These are phyloP conservation scores for Sebastiscus tertius DNA, from an alignment of 2,797 vertebrate genomes.

Conservation along the genomic window DNA sequence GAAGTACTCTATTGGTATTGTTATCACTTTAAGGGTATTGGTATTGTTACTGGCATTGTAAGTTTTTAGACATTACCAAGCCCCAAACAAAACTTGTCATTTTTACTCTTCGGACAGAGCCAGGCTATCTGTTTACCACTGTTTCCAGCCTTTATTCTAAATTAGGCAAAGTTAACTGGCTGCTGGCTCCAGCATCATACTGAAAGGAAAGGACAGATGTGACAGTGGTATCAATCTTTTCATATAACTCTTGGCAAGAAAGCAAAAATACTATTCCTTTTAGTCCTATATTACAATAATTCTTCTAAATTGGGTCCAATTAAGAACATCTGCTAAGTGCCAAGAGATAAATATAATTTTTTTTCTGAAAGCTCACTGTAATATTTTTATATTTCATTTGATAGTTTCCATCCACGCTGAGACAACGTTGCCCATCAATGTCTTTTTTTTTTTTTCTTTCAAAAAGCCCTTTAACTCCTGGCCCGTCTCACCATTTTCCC, in stretches of 20 bases:
- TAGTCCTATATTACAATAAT: neutral
- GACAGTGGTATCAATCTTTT: neutral
- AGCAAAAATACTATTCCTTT: neutral
- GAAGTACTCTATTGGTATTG: too few species aligned
- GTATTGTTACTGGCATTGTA: too few species aligned
- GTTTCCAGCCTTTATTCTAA: slow-evolving; percentile 2
- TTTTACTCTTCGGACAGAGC: too few species aligned
- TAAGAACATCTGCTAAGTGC: neutral
- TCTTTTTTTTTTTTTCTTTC: neutral
- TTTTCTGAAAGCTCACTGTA: neutral
- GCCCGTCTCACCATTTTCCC: slow-evolving; percentile 15
- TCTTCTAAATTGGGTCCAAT: neutral
- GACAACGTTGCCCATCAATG: slow-evolving; percentile 12
- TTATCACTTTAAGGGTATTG: too few species aligned
- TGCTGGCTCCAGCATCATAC: neutral
- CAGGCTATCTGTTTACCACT: neutral
- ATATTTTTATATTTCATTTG: slow-evolving; percentile 9
- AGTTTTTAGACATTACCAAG: neutral
- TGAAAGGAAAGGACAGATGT: neutral
- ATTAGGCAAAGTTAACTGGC: neutral
- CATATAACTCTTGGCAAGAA: neutral
- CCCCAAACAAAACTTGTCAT: too few species aligned
- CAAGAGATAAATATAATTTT: slow-evolving; percentile 1
- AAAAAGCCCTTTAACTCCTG: slow-evolving; percentile 18
- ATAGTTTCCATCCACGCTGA: slow-evolving; percentile 29